Evolutionary conservation across 1,140 invertebrate genomes (phyloP), one percentile per base, ranked within the genome.

Genomic region (Phthorimaea operculella): DNA sequence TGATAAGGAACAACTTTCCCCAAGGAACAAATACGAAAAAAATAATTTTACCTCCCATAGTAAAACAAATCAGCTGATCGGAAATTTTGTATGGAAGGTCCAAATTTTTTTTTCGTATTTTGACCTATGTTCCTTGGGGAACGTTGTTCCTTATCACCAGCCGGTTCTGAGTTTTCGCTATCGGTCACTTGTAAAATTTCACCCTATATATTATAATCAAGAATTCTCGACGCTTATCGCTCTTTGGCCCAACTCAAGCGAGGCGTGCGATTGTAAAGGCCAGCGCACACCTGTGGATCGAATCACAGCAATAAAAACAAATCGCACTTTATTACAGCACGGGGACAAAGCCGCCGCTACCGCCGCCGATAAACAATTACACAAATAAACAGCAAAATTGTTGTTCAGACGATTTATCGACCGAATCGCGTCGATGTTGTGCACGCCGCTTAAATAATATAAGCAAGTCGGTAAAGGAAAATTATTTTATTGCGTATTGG

Each of bases 351-450:
- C 55, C 21, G 21, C 55, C 57, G 59, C 63, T 11, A 42, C 11
- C 55, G 17, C 45, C 34, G 49, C 58, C 59, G 58, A 76, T 76
- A 80, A 80, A 78, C 72, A 78, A 80, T 80, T 75, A 77, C 66
- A 60, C 59, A 64, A 72, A 73, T 74, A 77, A 75, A 77, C 69
- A 75, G 62, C 66, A 66, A 73, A 74, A 72, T 73, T 64, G 63
- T 64, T 66, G 73, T 65, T 66, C 58, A 59, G 57, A 28, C 17
- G 55, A 54, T 78, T 76, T 74, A 76, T 75, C 72, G 74, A 66
- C 62, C 73, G 72, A 56, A 68, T 70, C 71, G 68, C 56, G 51
- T 10, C 44, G 42, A 50, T 51, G 36, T 55, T 57, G 52, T 54
- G 51, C 33, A 36, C 51, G 57, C 52, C 59, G 54, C 48, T 50